phyloP scores from a whole-genome alignment of 2,888 invertebrate species.

The Sinelater perroti region DNA sequence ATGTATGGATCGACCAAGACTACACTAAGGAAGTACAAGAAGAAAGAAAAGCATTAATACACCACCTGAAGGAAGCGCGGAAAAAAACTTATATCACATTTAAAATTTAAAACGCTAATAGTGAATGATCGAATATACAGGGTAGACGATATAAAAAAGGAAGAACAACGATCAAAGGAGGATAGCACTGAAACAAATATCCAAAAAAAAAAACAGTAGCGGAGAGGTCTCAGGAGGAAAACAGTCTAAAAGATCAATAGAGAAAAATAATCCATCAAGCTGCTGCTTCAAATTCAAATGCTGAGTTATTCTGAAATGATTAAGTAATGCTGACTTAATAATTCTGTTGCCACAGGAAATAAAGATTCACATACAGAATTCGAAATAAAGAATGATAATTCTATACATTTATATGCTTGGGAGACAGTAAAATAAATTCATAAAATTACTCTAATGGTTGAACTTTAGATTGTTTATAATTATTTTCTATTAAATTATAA shows the following conservation, averaged over 20 bases:
- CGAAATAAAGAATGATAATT: slow-evolving; percentile 68
- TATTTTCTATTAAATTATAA: slow-evolving; percentile 64
- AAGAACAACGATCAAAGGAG: slow-evolving; percentile 64
- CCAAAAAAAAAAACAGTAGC: slow-evolving; percentile 70
- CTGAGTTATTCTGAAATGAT: slow-evolving; percentile 64
- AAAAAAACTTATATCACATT: no score
- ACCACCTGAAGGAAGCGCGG: no score
- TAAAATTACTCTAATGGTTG: slow-evolving; percentile 66
- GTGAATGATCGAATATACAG: no score
- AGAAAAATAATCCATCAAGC: no score
- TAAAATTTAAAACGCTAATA: no score
- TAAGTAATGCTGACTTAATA: slow-evolving; percentile 63
- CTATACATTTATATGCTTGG: slow-evolving; percentile 75
- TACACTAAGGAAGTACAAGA: no score
- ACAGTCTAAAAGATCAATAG: no score
- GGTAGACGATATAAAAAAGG: no score
- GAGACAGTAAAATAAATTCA: slow-evolving; percentile 72
- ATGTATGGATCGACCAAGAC: no score
- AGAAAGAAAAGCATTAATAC: no score
- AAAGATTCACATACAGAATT: slow-evolving; percentile 73
- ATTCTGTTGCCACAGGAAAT: slow-evolving; percentile 79
- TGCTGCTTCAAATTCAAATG: no score
- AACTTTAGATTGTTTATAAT: slow-evolving; percentile 61
- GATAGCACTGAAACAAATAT: slow-evolving; percentile 75
- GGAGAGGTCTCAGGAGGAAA: no score